phyloP scores from a whole-genome alignment of 2,888 invertebrate species.

The Epirrhoe tristata region DNA sequence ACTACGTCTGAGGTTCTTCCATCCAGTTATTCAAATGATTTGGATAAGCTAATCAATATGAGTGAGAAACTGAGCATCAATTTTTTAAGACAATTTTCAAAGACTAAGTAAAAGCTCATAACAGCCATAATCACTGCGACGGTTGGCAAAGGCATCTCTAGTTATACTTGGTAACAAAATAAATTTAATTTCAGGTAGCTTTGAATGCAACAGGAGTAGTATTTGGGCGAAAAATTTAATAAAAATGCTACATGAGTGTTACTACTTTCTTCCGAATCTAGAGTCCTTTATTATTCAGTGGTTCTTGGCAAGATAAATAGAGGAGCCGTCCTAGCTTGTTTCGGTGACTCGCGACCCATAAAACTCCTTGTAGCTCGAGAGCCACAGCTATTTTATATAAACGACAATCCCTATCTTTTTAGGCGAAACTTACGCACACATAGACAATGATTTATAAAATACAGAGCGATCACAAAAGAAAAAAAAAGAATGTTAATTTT shows the following conservation, averaged over 20 bases:
- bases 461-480: too few relatives aligned
- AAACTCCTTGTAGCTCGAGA: slow-evolving; percentile 45
- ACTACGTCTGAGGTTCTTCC: too few relatives aligned
- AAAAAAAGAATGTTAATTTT: too few relatives aligned
- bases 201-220: neutral
- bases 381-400: slow-evolving; percentile 5
- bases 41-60: too few relatives aligned
- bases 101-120: too few relatives aligned
- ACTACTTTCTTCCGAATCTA: slow-evolving; percentile 38
- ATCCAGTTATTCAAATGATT: too few relatives aligned
- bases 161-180: too few relatives aligned
- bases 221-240: slow-evolving; percentile 17
- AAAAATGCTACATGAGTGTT: slow-evolving; percentile 37
- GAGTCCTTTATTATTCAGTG: slow-evolving; percentile 54
- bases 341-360: slow-evolving; percentile 58
- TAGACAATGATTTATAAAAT: too few relatives aligned
- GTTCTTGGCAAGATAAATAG: slow-evolving; percentile 52
- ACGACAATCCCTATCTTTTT: neutral
- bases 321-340: slow-evolving; percentile 47
- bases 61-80: neutral
- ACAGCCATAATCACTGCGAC: too few relatives aligned
- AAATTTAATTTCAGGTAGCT: neutral
- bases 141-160: too few relatives aligned
- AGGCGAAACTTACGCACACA: neutral
- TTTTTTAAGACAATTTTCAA: neutral